phyloP scores from a whole-genome alignment of 1,140 invertebrate species.

The Bombus terrestris region DNA sequence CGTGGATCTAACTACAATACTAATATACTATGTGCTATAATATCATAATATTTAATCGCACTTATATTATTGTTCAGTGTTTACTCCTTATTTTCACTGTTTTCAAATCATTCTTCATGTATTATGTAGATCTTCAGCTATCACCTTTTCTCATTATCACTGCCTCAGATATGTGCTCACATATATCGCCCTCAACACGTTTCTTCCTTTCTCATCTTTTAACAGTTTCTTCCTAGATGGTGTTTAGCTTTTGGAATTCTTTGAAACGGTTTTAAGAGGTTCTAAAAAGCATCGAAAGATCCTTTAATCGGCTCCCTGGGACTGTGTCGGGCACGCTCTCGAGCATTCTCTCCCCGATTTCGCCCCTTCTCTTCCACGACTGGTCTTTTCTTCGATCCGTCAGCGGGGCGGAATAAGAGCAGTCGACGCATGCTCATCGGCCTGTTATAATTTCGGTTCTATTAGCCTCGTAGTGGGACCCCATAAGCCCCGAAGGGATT shows the following conservation, averaged over 20 bases:
- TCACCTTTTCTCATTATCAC: too few relatives aligned
- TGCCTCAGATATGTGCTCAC: too few relatives aligned
- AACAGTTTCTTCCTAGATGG: background rate
- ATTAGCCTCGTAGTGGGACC: constrained; percentile 74
- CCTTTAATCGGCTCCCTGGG: constrained; percentile 38
- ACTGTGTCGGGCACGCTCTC: constrained; percentile 22
- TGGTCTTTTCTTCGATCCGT: constrained; percentile 57
- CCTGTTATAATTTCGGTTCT: constrained; percentile 82
- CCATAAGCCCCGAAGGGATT: constrained; percentile 75
- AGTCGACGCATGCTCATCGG: constrained; percentile 82
- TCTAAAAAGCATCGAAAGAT: constrained; percentile 39
- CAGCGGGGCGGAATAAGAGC: constrained; percentile 82
- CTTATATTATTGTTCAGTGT: too few relatives aligned
- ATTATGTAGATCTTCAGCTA: too few relatives aligned
- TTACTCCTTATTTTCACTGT: too few relatives aligned
- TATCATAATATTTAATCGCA: too few relatives aligned
- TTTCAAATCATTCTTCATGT: too few relatives aligned
- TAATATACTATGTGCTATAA: too few relatives aligned
- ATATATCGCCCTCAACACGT: too few relatives aligned
- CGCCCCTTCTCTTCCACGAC: constrained; percentile 10
- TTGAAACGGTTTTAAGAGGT: background rate
- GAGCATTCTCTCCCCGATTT: constrained; percentile 26
- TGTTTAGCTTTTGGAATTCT: background rate
- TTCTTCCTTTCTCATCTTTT: background rate
- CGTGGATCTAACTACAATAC: too few relatives aligned